phyloP scores from a whole-genome alignment of 2,797 vertebrate genomes.

The Cirrhinus molitorella region DNA sequence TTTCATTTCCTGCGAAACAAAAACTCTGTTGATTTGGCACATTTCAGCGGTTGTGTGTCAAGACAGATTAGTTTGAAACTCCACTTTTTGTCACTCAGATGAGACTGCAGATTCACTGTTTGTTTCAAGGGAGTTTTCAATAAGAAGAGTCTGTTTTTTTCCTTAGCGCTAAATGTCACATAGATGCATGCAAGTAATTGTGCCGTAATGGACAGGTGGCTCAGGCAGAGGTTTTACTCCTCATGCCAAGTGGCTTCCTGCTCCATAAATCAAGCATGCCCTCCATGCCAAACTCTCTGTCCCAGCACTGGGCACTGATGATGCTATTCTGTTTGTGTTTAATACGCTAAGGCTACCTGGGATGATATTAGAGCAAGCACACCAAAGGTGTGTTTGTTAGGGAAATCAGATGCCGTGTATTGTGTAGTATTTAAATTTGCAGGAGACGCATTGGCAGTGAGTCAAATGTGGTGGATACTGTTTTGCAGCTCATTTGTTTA shows the following conservation, averaged over 20 bases:
- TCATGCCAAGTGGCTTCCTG: conserved; percentile 57
- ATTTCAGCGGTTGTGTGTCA: background rate
- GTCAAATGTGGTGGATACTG: conserved; percentile 10
- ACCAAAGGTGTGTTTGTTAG: too few species aligned
- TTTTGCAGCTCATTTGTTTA: conserved; percentile 57
- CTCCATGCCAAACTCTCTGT: conserved; percentile 32
- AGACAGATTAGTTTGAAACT: background rate
- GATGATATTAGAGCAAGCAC: conserved; percentile 11
- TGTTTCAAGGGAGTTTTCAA: conserved; percentile 16
- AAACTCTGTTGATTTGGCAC: background rate
- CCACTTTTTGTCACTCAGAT: conserved; percentile 17
- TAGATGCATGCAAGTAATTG: conserved; percentile 55
- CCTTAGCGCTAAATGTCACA: conserved; percentile 32
- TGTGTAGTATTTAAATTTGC: conserved; percentile 14
- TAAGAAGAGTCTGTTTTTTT: conserved; percentile 41
- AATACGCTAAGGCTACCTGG: background rate
- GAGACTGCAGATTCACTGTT: conserved; percentile 21
- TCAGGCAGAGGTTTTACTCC: conserved; percentile 37
- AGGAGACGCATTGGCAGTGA: conserved; percentile 13
- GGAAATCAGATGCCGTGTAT: background rate
- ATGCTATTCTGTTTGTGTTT: conserved; percentile 35
- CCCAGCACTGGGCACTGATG: conserved; percentile 23
- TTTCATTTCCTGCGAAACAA: conserved; percentile 37
- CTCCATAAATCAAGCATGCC: conserved; percentile 52
- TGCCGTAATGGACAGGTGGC: conserved; percentile 61